These are phyloP conservation scores for Phoenoteleia sp. DNA, from an alignment of 2,888 invertebrate species.

Conservation along the genomic window DNA sequence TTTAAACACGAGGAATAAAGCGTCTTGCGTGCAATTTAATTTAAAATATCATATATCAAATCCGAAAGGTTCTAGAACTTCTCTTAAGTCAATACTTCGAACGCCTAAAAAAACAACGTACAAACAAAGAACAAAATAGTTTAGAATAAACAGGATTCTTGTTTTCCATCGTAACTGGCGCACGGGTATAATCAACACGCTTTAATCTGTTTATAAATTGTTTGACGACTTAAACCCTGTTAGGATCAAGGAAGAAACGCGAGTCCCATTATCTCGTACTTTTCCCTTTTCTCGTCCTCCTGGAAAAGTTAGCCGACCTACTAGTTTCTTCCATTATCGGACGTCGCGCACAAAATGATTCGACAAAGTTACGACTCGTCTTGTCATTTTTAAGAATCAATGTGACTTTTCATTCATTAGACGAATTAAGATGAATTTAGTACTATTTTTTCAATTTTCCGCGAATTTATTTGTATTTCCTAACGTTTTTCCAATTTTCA, in stretches of 20 bases:
- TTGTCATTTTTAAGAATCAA: constrained; percentile 31
- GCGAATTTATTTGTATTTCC: too few relatives aligned
- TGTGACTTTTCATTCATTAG: constrained; percentile 9
- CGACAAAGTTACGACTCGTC: constrained; percentile 34
- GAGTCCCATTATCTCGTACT: constrained; percentile 59
- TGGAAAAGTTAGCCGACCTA: constrained; percentile 61
- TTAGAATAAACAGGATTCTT: constrained; percentile 19
- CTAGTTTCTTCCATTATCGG: constrained; percentile 65
- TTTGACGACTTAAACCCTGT: constrained; percentile 68
- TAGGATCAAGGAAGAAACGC: constrained; percentile 54
- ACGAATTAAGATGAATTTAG: too few relatives aligned
- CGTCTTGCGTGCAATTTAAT: too few relatives aligned
- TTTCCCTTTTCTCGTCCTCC: constrained; percentile 43
- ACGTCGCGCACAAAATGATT: constrained; percentile 33
- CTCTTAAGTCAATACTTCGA: background rate
- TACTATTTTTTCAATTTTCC: too few relatives aligned
- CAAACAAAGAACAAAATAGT: background rate
- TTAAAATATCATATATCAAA: too few relatives aligned
- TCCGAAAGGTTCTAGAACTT: too few relatives aligned
- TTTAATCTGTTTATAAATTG: constrained; percentile 65
- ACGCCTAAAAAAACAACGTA: too few relatives aligned
- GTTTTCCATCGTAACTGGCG: background rate
- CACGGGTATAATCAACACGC: constrained; percentile 29
- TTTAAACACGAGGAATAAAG: too few relatives aligned
- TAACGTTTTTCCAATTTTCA: too few relatives aligned